phyloP scores from a whole-genome alignment of 2,113 vertebrate species.

The Pterocles gutturalis region DNA sequence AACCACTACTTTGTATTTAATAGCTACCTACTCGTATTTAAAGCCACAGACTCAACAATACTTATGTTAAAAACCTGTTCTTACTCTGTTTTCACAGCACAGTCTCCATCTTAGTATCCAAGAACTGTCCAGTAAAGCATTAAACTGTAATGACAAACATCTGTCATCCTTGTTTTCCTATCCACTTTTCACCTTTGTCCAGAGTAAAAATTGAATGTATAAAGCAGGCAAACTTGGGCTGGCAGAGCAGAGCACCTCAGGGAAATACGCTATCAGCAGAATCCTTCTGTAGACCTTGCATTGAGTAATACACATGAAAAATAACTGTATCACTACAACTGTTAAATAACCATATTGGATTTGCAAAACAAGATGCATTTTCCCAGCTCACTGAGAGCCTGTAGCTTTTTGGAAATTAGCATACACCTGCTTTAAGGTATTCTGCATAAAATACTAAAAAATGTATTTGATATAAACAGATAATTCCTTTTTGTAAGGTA shows the following conservation, averaged over 20 bases:
- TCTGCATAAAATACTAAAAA: slow-evolving; percentile 17
- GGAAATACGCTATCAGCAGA: slow-evolving; percentile 47
- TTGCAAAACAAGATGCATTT: slow-evolving; percentile 24
- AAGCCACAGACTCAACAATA: not conserved
- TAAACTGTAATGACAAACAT: slow-evolving; percentile 27
- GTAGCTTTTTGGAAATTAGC: slow-evolving; percentile 13
- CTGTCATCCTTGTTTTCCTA: slow-evolving; percentile 17
- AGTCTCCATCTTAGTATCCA: not conserved
- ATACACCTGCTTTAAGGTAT: slow-evolving; percentile 12
- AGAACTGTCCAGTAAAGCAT: not conserved
- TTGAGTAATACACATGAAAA: slow-evolving; percentile 21
- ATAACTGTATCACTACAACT: slow-evolving; percentile 40
- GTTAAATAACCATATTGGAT: slow-evolving; percentile 55
- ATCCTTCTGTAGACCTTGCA: slow-evolving; percentile 37
- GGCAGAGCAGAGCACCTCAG: slow-evolving; percentile 19
- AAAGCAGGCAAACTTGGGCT: not conserved
- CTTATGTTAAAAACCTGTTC: not conserved
- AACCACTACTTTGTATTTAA: not conserved
- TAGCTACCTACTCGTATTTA: not conserved
- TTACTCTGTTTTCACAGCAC: not conserved
- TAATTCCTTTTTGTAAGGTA: slow-evolving; percentile 25
- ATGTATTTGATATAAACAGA: slow-evolving; percentile 31
- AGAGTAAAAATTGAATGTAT: not conserved
- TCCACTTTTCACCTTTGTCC: slow-evolving; percentile 15
- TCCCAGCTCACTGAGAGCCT: not conserved